These are phyloP conservation scores for Cyaniris semiargus DNA, from an alignment of 2,888 invertebrate species.

Conservation along the genomic window DNA sequence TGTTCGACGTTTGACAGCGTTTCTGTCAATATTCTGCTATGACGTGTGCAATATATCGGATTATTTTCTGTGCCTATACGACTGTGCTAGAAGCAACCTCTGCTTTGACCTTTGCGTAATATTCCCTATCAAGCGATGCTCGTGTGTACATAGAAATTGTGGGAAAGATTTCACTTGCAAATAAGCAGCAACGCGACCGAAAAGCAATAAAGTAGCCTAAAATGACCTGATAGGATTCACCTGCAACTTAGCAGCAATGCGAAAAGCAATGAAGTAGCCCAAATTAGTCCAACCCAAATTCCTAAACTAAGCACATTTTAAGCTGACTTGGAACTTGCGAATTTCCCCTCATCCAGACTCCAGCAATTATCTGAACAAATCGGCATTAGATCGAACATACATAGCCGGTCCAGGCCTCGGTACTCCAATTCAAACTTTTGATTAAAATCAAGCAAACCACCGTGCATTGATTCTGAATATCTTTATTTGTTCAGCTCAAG, in stretches of 20 bases:
- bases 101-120: too few species aligned
- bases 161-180: too few species aligned
- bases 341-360: conserved; percentile 1
- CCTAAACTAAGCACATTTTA: neutral
- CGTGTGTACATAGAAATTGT: too few species aligned
- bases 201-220: too few species aligned
- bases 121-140: too few species aligned
- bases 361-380: conserved; percentile 66
- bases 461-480: conserved; percentile 64
- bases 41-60: too few species aligned
- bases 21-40: too few species aligned
- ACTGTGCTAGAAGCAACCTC: too few species aligned
- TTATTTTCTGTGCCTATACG: too few species aligned
- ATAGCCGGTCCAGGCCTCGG: conserved; percentile 63
- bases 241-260: neutral
- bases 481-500: conserved; percentile 73
- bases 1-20: too few species aligned
- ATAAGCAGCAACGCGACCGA: too few species aligned
- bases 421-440: conserved; percentile 78
- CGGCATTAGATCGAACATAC: conserved; percentile 68
- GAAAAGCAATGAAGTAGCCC: neutral
- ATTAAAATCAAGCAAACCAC: conserved; percentile 78
- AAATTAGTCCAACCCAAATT: neutral
- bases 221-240: neutral
- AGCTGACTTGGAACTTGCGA: conserved; percentile 13